Base-by-base conservation (phyloP, 1,140 invertebrate genomes). In the Chrysoperla carnea region DNA sequence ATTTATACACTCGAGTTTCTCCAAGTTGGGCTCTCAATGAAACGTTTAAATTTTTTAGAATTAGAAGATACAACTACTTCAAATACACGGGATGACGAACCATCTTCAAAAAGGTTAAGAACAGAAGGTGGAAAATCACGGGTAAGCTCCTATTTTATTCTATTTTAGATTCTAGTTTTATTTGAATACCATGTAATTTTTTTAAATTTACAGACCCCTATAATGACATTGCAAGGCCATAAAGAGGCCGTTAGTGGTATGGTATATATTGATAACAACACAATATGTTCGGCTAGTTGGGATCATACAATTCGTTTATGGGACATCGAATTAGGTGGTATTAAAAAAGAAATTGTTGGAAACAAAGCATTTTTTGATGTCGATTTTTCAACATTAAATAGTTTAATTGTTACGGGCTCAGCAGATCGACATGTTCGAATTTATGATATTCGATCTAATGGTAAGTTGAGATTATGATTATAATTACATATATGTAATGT, bases 261-360 rank as follows among this genome's bases (percentile, higher is more conserved):
- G 1, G 67, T 76, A 36, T 99, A 92, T 91, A 73, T 83, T 44
- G 78, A 81, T 46, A 67, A 66, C 40, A 65, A 75, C 35, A 78
- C 77, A 43, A 57, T 96, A 2, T 71, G 86, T 9, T 90, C 89
- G 0, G 72, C 76, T 48, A 84, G 84, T 2, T 94, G 92, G 91
- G 95, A 99, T 68, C 92, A 98, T 54, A 89, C 91, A 1, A 64
- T 99, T 8, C 82, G 85, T 60, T 53, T 94, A 4, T 99, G 95
- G 95, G 93, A 99, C 65, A 67, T 48, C 13, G 56, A 61, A 60
- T 59, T 85, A 28, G 81, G 78, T 43, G 83, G 79, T 9, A 75
- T 88, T 7, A 86, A 84, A 56, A 70, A 75, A 35, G 84, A 91
- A 60, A 69, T 89, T 48, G 69, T 75, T 41, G 88, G 86, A 33